A percentile compares a stretch with the other conserved stretches of the same genome.
Conservation (phyloP, 53 echinoderm and acorn worm species). For the Antedon mediterranea region DNA sequence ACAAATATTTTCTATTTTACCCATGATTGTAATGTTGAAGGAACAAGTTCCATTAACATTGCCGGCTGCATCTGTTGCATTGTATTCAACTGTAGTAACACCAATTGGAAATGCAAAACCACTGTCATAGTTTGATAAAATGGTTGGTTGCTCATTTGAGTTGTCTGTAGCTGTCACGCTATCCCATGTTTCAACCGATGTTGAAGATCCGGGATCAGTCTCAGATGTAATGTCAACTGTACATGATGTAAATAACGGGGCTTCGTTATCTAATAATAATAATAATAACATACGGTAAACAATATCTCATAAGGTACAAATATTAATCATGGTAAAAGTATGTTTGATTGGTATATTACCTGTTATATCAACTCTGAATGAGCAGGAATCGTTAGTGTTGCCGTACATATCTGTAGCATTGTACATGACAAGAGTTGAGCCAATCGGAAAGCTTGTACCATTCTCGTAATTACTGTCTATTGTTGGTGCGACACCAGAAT, state of each 20-base stretch:
- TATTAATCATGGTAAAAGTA: too few species aligned
- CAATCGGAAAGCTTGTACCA: not conserved
- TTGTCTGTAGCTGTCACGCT: not conserved
- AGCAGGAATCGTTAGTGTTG: not conserved
- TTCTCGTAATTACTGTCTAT: not conserved
- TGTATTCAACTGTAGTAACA: slow-evolving; percentile 6
- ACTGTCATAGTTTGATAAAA: not conserved
- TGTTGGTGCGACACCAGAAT: not conserved
- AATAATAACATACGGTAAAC: too few species aligned
- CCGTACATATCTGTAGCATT: not conserved
- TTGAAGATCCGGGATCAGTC: not conserved
- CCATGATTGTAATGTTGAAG: slow-evolving; percentile 14
- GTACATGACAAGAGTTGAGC: not conserved
- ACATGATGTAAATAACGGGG: not conserved
- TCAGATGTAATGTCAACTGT: not conserved
- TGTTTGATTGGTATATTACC: not conserved
- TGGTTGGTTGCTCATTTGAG: not conserved
- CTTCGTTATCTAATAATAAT: not conserved
- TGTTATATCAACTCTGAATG: not conserved
- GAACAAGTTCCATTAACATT: slow-evolving; percentile 19
- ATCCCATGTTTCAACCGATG: not conserved
- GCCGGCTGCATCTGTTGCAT: slow-evolving; percentile 10
- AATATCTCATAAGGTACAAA: too few species aligned
- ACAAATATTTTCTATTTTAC: slow-evolving; percentile 8
- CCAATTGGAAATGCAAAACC: slow-evolving; percentile 16